Conservation (phyloP, 2,113 vertebrate species). For the Platichthys flesus region DNA sequence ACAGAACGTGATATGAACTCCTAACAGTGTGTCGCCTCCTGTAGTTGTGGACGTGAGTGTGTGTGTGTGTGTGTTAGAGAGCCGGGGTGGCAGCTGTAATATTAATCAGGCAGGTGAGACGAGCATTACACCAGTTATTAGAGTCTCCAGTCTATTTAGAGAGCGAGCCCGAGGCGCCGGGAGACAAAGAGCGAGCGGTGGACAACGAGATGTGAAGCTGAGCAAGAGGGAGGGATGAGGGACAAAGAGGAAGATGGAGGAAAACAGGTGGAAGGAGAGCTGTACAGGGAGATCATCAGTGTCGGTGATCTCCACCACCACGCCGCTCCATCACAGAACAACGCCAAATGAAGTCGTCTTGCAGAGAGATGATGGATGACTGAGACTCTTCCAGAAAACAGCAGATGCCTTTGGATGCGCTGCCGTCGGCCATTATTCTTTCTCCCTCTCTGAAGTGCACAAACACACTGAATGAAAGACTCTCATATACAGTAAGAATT, state of each 20-base stretch:
- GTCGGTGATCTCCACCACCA: conserved; percentile 42
- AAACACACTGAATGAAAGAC: neutral
- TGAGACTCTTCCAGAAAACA: conserved; percentile 22
- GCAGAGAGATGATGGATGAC: conserved; percentile 36
- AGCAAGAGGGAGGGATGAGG: neutral
- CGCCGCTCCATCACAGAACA: conserved; percentile 49
- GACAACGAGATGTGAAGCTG: neutral
- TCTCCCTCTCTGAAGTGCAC: no score
- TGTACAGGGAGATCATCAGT: conserved; percentile 48
- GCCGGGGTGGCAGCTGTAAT: conserved; percentile 36
- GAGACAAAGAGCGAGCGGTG: no score
- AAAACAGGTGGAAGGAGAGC: conserved; percentile 44
- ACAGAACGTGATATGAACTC: no score
- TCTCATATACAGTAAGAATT: neutral
- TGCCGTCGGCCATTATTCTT: no score
- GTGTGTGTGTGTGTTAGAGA: neutral
- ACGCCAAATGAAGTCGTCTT: conserved; percentile 40
- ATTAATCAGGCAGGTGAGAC: conserved; percentile 31
- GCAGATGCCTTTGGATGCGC: conserved; percentile 8
- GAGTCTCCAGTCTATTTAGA: conserved; percentile 49
- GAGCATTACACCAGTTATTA: conserved; percentile 61
- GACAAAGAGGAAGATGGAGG: conserved; percentile 8
- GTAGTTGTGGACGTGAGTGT: no score
- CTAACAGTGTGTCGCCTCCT: no score
- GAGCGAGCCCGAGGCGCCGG: conserved; percentile 4